Evolutionary conservation across 2,888 invertebrate species (phyloP).

Genomic region (Tinea pellionella): DNA sequence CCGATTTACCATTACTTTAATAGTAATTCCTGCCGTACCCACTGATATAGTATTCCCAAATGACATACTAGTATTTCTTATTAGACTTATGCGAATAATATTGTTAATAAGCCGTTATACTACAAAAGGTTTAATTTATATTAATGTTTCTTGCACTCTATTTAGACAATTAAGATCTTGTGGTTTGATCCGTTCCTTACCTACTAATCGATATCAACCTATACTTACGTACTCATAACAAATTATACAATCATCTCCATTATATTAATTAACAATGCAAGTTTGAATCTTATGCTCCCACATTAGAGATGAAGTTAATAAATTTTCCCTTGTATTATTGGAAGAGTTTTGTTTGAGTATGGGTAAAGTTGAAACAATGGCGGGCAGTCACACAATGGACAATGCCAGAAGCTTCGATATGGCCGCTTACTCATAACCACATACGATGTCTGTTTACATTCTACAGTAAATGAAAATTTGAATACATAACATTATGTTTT

Average conservation of each 20-base stretch:
- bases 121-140: not conserved
- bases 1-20: too few relatives aligned
- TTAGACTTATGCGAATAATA: too few relatives aligned
- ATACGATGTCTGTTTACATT: constrained; percentile 11
- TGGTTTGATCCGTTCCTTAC: not conserved
- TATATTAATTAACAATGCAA: not conserved
- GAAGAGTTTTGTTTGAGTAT: constrained; percentile 6
- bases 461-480: not conserved
- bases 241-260: not conserved
- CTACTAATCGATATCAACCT: not conserved
- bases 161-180: not conserved
- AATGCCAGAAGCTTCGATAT: constrained; percentile 53
- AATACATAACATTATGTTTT: not conserved
- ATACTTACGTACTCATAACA: not conserved
- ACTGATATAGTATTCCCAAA: too few relatives aligned
- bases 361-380: constrained; percentile 42
- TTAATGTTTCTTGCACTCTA: not conserved
- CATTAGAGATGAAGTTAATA: not conserved
- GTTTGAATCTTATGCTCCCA: not conserved
- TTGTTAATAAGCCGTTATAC: too few relatives aligned
- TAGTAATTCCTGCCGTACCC: too few relatives aligned
- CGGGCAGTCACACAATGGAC: constrained; percentile 61
- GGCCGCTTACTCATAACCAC: constrained; percentile 15
- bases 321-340: not conserved
- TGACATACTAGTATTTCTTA: too few relatives aligned